Conservation (phyloP, 2,888 invertebrate genomes). For the Brachyopa scutellaris region DNA sequence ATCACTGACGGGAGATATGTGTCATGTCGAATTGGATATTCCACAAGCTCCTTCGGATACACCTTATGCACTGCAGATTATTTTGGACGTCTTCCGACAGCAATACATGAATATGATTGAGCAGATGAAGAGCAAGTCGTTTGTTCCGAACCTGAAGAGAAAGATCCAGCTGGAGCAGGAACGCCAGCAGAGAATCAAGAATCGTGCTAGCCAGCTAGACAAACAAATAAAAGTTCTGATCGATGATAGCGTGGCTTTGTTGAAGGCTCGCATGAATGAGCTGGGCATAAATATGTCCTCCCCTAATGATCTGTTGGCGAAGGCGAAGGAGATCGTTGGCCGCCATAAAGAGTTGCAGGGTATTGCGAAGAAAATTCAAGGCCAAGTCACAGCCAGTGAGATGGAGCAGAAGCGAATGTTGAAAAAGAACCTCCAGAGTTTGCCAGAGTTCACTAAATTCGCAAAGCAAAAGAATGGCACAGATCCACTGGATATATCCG, state of each 20-base stretch:
- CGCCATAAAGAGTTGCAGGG: constrained; percentile 96
- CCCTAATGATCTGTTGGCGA: constrained; percentile 91
- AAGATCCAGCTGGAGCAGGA: constrained; percentile 93
- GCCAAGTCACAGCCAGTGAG: constrained; percentile 88
- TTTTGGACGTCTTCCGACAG: constrained; percentile 91
- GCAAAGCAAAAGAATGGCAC: constrained; percentile 81
- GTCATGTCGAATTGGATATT: constrained; percentile 92
- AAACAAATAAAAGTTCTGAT: constrained; percentile 96
- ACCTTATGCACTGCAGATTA: constrained; percentile 92
- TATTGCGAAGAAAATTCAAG: constrained; percentile 92
- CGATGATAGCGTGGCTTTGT: constrained; percentile 93
- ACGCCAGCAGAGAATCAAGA: constrained; percentile 90
- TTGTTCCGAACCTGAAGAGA: constrained; percentile 86
- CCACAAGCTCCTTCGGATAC: constrained; percentile 89
- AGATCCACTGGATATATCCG: constrained; percentile 84
- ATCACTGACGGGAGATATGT: constrained; percentile 87
- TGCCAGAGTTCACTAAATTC: constrained; percentile 86
- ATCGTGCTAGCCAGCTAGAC: constrained; percentile 93
- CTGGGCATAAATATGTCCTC: constrained; percentile 94
- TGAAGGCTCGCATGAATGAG: constrained; percentile 95
- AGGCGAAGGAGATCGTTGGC: constrained; percentile 95
- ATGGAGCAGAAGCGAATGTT: constrained; percentile 89
- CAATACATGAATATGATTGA: constrained; percentile 93
- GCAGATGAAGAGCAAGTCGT: constrained; percentile 91
- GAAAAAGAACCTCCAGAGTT: constrained; percentile 88